Evolutionary conservation across 2,797 vertebrate genomes (phyloP).

Genomic region (Alfaro cultratus): DNA sequence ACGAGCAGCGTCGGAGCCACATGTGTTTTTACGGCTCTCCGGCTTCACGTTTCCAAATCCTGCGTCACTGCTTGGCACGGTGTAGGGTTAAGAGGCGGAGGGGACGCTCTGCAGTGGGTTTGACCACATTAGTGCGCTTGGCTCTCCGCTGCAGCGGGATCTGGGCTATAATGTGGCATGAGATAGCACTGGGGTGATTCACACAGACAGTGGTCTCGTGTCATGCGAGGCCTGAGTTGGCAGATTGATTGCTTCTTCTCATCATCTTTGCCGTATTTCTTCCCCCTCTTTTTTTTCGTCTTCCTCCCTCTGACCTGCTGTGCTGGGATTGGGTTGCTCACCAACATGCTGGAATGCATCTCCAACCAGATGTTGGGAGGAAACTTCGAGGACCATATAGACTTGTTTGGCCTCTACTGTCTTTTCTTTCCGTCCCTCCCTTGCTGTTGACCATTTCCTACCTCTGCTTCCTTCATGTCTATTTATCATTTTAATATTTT

Average conservation of each 20-base stretch:
- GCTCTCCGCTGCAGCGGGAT: constrained; percentile 38
- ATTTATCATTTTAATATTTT: constrained; percentile 67
- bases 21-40: constrained; percentile 70
- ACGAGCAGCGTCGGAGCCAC: constrained; percentile 54
- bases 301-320: constrained; percentile 67
- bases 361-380: constrained; percentile 79
- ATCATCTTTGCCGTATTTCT: not conserved
- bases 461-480: constrained; percentile 53
- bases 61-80: constrained; percentile 60
- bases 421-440: constrained; percentile 35
- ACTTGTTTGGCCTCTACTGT: constrained; percentile 29
- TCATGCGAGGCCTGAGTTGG: constrained; percentile 37
- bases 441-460: constrained; percentile 53
- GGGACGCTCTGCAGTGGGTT: constrained; percentile 43
- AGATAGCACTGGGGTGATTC: constrained; percentile 60
- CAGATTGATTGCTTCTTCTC: constrained; percentile 51
- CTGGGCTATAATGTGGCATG: constrained; percentile 54
- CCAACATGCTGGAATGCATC: constrained; percentile 68
- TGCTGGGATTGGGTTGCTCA: constrained; percentile 74
- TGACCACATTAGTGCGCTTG: constrained; percentile 43
- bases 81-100: constrained; percentile 40
- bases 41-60: constrained; percentile 64
- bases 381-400: constrained; percentile 54
- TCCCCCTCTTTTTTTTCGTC: constrained; percentile 31
- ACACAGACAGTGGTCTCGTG: constrained; percentile 70